A percentile compares a stretch with the other conserved stretches of the same genome.
These are phyloP conservation scores for Sebastes variabilis DNA, from an alignment of 2,797 vertebrate species.

Conservation along the genomic window DNA sequence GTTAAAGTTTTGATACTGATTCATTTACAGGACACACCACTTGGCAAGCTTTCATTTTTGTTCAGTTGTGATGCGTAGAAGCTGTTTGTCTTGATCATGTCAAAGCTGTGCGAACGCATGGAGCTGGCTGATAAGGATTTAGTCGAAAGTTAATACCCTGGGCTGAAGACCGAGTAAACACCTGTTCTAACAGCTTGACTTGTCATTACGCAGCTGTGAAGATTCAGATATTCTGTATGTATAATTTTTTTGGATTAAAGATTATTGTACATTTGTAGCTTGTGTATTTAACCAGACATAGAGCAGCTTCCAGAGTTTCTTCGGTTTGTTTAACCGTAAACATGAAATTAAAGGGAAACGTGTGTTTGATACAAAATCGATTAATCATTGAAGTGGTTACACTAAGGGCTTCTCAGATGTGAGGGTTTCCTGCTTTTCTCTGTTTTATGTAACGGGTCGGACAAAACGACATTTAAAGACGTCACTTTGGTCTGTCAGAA, in stretches of 20 bases:
- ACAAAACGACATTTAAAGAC: background rate
- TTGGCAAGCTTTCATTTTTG: background rate
- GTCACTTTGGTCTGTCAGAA: background rate
- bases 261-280: background rate
- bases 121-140: background rate
- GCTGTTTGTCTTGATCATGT: background rate
- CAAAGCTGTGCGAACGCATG: background rate
- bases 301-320: background rate
- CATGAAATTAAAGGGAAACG: background rate
- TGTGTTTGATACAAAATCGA: background rate
- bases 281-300: background rate
- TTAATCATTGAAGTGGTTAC: background rate
- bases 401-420: background rate
- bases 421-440: background rate
- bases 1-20: background rate
- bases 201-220: background rate
- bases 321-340: background rate
- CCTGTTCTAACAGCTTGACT: background rate
- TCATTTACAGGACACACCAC: background rate
- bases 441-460: background rate
- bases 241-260: background rate
- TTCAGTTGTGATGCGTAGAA: background rate
- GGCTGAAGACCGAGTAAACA: background rate
- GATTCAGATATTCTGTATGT: background rate
- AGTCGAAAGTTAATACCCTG: background rate